Percentiles rank a stretch among this genome's conserved stretches.
phyloP scores from a whole-genome alignment of 2,797 vertebrate genomes.

The Lithobates pipiens region DNA sequence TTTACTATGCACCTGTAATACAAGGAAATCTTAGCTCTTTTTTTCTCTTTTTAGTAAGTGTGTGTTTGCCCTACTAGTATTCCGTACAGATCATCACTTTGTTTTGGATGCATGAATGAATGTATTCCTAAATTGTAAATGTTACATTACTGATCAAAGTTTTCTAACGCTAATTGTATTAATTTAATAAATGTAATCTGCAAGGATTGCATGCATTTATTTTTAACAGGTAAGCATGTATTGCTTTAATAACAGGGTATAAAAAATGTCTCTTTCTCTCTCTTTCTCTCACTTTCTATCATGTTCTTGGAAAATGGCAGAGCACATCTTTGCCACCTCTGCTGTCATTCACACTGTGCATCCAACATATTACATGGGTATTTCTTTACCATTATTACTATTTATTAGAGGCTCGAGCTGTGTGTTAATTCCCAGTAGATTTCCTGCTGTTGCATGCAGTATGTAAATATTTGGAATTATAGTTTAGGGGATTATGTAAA shows the following conservation, averaged over 20 bases:
- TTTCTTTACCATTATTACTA: conserved; percentile 71
- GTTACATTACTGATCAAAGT: conserved; percentile 4
- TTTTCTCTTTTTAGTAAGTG: no score
- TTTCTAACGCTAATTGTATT: conserved; percentile 3
- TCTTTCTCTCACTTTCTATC: conserved; percentile 59
- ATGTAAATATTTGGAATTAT: not conserved
- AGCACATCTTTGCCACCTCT: conserved; percentile 80
- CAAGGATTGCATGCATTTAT: conserved; percentile 45
- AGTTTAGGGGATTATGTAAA: not conserved
- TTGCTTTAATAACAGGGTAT: conserved; percentile 57
- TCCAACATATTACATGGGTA: conserved; percentile 81
- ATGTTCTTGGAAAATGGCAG: conserved; percentile 64
- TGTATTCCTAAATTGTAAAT: not conserved
- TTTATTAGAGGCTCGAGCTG: not conserved
- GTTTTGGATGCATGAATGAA: not conserved
- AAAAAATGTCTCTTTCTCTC: conserved; percentile 45
- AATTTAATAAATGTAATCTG: conserved; percentile 2
- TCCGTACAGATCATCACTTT: not conserved
- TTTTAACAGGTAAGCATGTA: conserved; percentile 32
- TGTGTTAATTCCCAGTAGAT: conserved; percentile 8
- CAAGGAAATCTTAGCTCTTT: no score
- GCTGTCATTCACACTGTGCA: conserved; percentile 76
- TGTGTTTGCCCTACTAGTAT: not conserved
- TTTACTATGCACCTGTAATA: no score
- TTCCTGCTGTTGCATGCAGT: conserved; percentile 7